These are phyloP conservation scores for Oligia fasciuncula DNA, from an alignment of 2,888 invertebrate species.

Conservation along the genomic window DNA sequence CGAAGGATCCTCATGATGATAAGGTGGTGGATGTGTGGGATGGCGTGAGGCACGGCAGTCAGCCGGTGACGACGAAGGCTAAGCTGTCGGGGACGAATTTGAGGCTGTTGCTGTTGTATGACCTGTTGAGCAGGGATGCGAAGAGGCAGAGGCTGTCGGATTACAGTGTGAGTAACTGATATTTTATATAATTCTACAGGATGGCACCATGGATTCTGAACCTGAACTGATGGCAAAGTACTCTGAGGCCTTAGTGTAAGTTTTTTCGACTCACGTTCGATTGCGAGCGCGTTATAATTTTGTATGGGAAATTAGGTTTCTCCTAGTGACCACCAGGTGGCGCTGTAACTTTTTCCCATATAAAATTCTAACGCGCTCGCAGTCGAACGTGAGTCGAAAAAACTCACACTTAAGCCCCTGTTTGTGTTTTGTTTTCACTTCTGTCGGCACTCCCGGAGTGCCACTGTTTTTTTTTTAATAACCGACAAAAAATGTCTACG, in stretches of 20 bases:
- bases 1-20: conserved; percentile 80
- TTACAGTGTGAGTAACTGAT: conserved; percentile 87
- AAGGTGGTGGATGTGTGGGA: conserved; percentile 83
- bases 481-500: not conserved
- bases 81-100: conserved; percentile 91
- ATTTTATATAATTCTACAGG: not conserved
- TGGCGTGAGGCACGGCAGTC: conserved; percentile 75
- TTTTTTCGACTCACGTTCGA: too few species aligned
- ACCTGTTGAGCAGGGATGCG: conserved; percentile 91
- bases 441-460: too few species aligned
- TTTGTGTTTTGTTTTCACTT: too few species aligned
- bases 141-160: conserved; percentile 91
- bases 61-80: conserved; percentile 83
- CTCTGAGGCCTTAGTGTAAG: too few species aligned
- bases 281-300: too few species aligned
- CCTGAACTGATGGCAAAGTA: not conserved
- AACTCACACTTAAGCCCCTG: too few species aligned
- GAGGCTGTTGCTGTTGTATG: conserved; percentile 91
- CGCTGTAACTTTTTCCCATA: too few species aligned
- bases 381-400: too few species aligned
- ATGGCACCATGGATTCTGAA: not conserved
- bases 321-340: too few species aligned
- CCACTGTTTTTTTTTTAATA: not conserved
- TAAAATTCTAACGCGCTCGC: too few species aligned
- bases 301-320: too few species aligned